These are phyloP conservation scores for Cricetomys ansorgei DNA, from an alignment of 2,113 vertebrate genomes.

Conservation along the genomic window DNA sequence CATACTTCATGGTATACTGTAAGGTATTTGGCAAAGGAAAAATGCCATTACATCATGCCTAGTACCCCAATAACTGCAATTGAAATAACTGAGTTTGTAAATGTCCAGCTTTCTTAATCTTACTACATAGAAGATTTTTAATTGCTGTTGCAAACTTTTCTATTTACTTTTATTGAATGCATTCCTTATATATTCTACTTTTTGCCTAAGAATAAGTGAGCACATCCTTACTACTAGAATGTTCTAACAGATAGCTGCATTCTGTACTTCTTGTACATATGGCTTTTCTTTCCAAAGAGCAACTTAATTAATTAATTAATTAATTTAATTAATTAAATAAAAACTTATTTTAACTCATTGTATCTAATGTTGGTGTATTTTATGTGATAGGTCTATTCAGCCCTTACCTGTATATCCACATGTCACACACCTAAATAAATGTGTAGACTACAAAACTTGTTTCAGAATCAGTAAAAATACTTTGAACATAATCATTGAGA, in stretches of 20 bases:
- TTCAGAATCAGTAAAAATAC: neutral
- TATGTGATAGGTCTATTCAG: neutral
- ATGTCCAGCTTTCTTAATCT: neutral
- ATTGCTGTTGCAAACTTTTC: neutral
- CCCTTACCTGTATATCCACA: neutral
- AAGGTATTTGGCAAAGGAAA: neutral
- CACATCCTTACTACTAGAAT: neutral
- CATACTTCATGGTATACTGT: neutral
- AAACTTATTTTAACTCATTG: neutral
- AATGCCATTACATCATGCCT: neutral
- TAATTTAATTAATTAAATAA: neutral
- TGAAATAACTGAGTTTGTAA: neutral
- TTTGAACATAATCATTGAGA: neutral
- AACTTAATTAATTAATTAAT: neutral
- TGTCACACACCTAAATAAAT: neutral
- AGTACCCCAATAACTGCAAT: neutral
- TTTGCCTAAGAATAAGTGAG: neutral
- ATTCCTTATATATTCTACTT: neutral
- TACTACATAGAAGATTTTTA: neutral
- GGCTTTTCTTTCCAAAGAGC: neutral
- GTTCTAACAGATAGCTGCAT: neutral
- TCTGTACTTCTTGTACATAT: too few relatives aligned
- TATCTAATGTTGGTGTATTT: neutral
- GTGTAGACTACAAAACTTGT: neutral
- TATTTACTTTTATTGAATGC: neutral